Conservation (phyloP, 1,140 invertebrate species). For the Venturia canescens region DNA sequence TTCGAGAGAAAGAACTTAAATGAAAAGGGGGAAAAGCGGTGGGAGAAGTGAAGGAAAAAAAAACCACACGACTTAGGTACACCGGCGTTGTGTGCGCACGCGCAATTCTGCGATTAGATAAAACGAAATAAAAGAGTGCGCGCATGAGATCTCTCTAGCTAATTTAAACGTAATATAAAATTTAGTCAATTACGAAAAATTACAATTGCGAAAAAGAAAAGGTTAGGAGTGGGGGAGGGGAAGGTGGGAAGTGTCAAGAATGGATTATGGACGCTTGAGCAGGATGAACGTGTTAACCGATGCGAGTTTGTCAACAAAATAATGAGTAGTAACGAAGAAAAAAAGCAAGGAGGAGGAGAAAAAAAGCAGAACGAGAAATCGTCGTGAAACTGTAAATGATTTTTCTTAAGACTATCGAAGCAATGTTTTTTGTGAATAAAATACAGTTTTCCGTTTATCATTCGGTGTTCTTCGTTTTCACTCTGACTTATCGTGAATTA, state of each 20-base stretch:
- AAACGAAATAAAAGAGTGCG: conserved; percentile 50
- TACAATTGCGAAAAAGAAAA: conserved; percentile 45
- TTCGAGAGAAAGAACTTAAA: conserved; percentile 17
- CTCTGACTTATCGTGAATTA: too few species aligned
- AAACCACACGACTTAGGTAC: conserved; percentile 32
- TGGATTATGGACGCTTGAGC: background rate
- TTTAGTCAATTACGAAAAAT: conserved; percentile 71
- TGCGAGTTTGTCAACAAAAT: background rate
- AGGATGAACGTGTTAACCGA: background rate
- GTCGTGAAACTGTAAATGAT: conserved; percentile 57
- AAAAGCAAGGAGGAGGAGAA: background rate
- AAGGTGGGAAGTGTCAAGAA: background rate
- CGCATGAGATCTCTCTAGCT: conserved; percentile 59
- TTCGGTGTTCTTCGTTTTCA: background rate
- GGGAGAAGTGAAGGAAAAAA: conserved; percentile 4
- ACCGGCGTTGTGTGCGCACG: conserved; percentile 39
- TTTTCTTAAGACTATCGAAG: conserved; percentile 58
- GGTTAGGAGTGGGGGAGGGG: background rate
- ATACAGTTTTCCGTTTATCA: background rate
- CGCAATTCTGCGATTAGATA: conserved; percentile 54
- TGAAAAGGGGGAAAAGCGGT: conserved; percentile 39
- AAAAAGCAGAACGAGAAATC: conserved; percentile 3
- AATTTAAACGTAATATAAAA: conserved; percentile 63
- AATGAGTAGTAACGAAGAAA: background rate
- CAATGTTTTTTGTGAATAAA: conserved; percentile 2